A percentile compares a stretch with the other conserved stretches of the same genome.
phyloP scores from a whole-genome alignment of 2,888 invertebrate species.

The Osmoderma eremita region DNA sequence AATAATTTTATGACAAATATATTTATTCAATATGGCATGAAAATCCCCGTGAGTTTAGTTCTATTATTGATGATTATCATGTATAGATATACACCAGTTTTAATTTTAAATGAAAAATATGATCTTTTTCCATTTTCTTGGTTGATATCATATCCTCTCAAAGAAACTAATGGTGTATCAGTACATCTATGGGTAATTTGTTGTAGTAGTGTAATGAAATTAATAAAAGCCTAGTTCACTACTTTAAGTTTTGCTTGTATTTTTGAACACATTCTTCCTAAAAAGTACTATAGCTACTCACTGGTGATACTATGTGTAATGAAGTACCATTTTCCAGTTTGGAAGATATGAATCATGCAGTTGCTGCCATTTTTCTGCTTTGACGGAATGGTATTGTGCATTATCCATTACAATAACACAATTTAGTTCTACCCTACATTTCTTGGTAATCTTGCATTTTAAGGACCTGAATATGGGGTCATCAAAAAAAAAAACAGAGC shows the following conservation, averaged over 20 bases:
- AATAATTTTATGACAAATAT: constrained; percentile 50
- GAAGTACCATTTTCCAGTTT: too few species aligned
- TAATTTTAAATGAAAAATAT: constrained; percentile 62
- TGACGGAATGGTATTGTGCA: too few species aligned
- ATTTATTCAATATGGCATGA: constrained; percentile 60
- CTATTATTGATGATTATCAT: constrained; percentile 62
- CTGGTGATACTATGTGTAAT: too few species aligned
- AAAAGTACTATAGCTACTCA: too few species aligned
- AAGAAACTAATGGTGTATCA: constrained; percentile 64
- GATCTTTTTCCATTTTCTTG: constrained; percentile 64
- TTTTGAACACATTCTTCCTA: too few species aligned
- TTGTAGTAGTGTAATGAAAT: constrained; percentile 62
- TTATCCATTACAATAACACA: too few species aligned
- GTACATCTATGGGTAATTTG: constrained; percentile 67
- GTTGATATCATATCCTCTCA: constrained; percentile 66
- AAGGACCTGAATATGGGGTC: too few species aligned
- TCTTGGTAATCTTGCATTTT: too few species aligned
- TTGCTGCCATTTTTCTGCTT: too few species aligned
- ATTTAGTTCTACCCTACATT: too few species aligned
- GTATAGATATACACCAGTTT: constrained; percentile 64
- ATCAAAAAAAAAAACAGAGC: too few species aligned
- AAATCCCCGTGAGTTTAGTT: constrained; percentile 58
- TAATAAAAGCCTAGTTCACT: constrained; percentile 47
- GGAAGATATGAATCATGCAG: too few species aligned
- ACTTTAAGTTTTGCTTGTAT: constrained; percentile 3